Evolutionary conservation across 2,888 invertebrate species (phyloP), one percentile per base, ranked within the genome.

Genomic region (Oxyscelio sp.): DNA sequence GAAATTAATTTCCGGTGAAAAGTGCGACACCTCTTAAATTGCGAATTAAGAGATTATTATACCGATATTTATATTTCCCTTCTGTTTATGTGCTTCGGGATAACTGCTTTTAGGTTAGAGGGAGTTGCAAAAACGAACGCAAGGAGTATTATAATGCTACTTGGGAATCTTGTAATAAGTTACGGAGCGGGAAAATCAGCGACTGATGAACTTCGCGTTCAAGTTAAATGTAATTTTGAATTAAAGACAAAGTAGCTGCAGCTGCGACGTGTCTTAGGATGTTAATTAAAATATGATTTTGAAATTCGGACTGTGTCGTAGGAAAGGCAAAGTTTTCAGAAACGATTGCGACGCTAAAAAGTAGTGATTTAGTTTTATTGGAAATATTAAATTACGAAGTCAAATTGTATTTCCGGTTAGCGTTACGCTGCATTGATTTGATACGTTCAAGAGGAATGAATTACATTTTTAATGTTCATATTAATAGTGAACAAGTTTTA

Each of bases 21-120:
- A n/a, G n/a, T n/a, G n/a, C n/a, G n/a, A n/a, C n/a, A n/a, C 48
- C 17, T 58, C 66, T 77, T 77, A 66, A 58, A 66, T 66, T 66
- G 65, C 68, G 65, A 68, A 66, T n/a, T n/a, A n/a, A n/a, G n/a
- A 77, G 50, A 68, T 77, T 66, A 77, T 77, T 66, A 68, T 59
- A 48, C 38, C 50, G 52, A 68, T 77, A 68, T 68, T 68, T 68
- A 68, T 66, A 66, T 66, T 75, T 75, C 75, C 66, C 66, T 45
- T 27, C 58, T 66, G 66, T 50, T 75, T 66, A 75, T n/a, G n/a
- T 19, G 63, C 45, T 50, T 9, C 27, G 15, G 24, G 21, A 38
- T 19, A 40, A 73, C 50, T 1, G 22, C 21, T 68, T 24, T 5
- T 19, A 22, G 19, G 22, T 27, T 31, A 22, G 27, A 13, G 15